These are phyloP conservation scores for Cepphus grylle DNA, from an alignment of 2,113 vertebrate species.

Conservation along the genomic window DNA sequence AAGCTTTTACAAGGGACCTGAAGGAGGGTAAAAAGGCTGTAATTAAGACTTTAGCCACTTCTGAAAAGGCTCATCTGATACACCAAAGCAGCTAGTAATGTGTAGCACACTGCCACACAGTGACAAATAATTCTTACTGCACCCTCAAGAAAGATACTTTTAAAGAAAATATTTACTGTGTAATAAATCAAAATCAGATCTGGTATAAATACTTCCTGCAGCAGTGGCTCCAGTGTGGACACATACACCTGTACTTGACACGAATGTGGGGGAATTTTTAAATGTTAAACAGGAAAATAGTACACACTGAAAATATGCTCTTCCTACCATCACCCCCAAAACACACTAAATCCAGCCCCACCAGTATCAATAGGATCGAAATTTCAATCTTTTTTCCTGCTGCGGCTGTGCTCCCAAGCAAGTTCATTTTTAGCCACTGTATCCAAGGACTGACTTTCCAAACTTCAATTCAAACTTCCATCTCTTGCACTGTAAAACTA, in stretches of 20 bases:
- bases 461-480: not conserved
- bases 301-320: not conserved
- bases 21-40: not conserved
- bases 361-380: fast-evolving
- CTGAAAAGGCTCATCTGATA: not conserved
- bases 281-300: not conserved
- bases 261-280: not conserved
- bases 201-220: not conserved
- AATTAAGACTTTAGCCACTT: not conserved
- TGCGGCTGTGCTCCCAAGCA: not conserved
- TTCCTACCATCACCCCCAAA: fast-evolving
- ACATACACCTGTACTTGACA: not conserved
- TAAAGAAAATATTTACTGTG: not conserved
- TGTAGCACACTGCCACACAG: constrained; percentile 49
- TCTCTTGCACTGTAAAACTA: not conserved
- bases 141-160: not conserved
- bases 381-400: not conserved
- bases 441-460: not conserved
- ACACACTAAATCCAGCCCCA: not conserved
- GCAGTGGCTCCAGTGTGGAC: not conserved
- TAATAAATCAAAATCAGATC: not conserved
- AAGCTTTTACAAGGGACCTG: fast-evolving
- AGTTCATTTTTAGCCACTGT: not conserved
- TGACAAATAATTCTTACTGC: constrained; percentile 20
- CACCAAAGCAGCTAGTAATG: not conserved